These are phyloP conservation scores for Cyrtonyx montezumae DNA, from an alignment of 2,113 vertebrate species.

Conservation along the genomic window DNA sequence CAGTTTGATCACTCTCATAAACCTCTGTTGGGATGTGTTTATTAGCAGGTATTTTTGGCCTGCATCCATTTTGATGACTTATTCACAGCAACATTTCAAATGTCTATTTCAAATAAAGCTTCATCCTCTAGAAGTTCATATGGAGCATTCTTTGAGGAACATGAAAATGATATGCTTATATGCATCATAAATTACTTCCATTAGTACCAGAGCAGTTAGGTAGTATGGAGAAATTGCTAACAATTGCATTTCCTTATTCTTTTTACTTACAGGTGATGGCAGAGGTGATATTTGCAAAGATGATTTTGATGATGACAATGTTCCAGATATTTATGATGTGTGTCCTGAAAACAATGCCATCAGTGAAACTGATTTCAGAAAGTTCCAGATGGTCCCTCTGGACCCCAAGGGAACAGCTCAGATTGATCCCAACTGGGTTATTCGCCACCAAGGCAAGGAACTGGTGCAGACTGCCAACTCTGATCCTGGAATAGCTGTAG, in stretches of 20 bases:
- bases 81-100: not conserved
- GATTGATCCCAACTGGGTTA: conserved; percentile 98
- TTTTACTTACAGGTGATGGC: conserved; percentile 85
- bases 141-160: not conserved
- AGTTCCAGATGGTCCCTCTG: conserved; percentile 98
- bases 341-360: conserved; percentile 96
- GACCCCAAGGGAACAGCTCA: conserved; percentile 98
- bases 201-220: not conserved
- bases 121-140: not conserved
- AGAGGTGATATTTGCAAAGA: conserved; percentile 96
- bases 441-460: conserved; percentile 97
- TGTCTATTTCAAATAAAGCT: not conserved
- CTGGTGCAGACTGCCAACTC: conserved; percentile 98
- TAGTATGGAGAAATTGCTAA: not conserved
- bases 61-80: not conserved
- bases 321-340: conserved; percentile 93
- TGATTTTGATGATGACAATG: conserved; percentile 95
- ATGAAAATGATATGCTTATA: not conserved
- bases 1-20: not conserved
- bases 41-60: not conserved
- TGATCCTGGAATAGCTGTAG: conserved; percentile 96
- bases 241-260: not conserved
- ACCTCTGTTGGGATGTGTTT: not conserved
- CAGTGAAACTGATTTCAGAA: conserved; percentile 94
- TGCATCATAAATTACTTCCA: not conserved